phyloP scores from a whole-genome alignment of 2,797 vertebrate genomes.

The Gallirallus australis region DNA sequence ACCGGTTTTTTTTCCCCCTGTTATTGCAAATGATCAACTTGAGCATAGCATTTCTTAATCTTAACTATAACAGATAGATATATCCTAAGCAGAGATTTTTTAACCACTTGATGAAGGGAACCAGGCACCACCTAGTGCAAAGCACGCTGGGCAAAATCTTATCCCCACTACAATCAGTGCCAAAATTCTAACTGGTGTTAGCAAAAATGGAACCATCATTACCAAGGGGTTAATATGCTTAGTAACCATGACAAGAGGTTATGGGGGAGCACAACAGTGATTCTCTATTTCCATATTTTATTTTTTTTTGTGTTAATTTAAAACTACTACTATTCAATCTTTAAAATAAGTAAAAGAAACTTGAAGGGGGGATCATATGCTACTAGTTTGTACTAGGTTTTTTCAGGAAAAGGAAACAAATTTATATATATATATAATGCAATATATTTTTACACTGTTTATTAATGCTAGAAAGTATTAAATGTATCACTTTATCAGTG shows the following conservation, averaged over 20 bases:
- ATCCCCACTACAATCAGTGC: slow-evolving; percentile 11
- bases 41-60: slow-evolving; percentile 22
- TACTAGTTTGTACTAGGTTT: slow-evolving; percentile 77
- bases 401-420: slow-evolving; percentile 78
- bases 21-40: not conserved
- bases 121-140: slow-evolving; percentile 9
- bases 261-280: slow-evolving; percentile 9
- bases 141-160: not conserved
- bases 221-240: not conserved
- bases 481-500: slow-evolving; percentile 71
- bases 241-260: not conserved
- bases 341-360: slow-evolving; percentile 75
- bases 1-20: not conserved
- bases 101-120: slow-evolving; percentile 29
- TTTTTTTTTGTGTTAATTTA: slow-evolving; percentile 54
- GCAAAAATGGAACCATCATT: not conserved
- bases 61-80: not conserved
- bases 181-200: slow-evolving; percentile 21
- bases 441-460: slow-evolving; percentile 82
- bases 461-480: slow-evolving; percentile 72
- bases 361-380: slow-evolving; percentile 76
- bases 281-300: slow-evolving; percentile 44
- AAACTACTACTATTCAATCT: slow-evolving; percentile 72
- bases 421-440: slow-evolving; percentile 65
- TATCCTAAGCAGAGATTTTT: slow-evolving; percentile 11